Evolutionary conservation across 2,888 invertebrate species (phyloP).

Genomic region (Tenthredo mesomela): DNA sequence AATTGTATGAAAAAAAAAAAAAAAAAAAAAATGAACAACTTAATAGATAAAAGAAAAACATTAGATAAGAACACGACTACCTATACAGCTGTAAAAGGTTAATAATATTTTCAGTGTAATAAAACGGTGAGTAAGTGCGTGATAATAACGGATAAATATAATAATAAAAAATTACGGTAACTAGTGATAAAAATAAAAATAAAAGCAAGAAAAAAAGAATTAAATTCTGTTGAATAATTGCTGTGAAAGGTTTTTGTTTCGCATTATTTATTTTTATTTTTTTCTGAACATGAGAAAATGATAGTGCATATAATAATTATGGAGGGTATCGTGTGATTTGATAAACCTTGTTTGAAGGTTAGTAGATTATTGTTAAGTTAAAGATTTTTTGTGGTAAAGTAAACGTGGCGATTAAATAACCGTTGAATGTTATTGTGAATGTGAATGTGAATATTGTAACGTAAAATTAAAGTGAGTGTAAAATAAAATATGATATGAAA

Average conservation of each 20-base stretch:
- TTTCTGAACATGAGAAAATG: conserved; percentile 1
- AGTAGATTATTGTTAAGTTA: not conserved
- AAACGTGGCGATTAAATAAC: not conserved
- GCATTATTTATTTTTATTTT: too few relatives aligned
- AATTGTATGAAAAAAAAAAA: not conserved
- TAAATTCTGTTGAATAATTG: not conserved
- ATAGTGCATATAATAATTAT: conserved; percentile 39
- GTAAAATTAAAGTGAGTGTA: not conserved
- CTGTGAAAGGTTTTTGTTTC: not conserved
- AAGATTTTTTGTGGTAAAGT: not conserved
- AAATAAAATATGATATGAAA: not conserved
- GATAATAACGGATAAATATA: not conserved
- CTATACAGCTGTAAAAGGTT: not conserved
- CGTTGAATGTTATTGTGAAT: too few relatives aligned
- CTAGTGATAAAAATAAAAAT: not conserved
- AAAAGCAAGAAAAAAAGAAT: too few relatives aligned
- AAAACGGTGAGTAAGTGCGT: not conserved
- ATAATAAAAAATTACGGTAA: too few relatives aligned
- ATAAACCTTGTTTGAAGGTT: conserved; percentile 41
- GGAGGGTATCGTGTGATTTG: not conserved
- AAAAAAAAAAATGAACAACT: not conserved
- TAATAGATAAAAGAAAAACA: not conserved
- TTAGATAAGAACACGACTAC: not conserved
- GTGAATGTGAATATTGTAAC: not conserved
- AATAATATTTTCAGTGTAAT: not conserved